Base-by-base conservation (phyloP, 2,888 invertebrate species). In the Marronus borbonicus region DNA sequence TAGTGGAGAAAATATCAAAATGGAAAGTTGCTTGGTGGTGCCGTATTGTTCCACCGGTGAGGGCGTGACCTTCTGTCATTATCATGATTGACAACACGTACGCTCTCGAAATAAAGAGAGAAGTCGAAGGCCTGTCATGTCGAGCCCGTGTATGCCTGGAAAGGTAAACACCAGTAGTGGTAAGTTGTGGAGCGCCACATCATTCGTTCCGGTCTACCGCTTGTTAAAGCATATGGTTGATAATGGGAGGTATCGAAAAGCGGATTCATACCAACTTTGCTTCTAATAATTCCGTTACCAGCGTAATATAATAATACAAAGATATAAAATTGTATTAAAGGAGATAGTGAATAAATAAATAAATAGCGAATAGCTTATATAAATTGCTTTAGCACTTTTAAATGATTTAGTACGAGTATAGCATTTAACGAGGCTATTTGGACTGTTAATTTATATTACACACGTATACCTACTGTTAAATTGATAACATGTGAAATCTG, bases 31-130 rank as follows among this genome's bases (percentile, higher is more conserved):
- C 31, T 3, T 12, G 8, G 5, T 44, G 39, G 44, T 24, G 39
- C n/a, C 12, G 39, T 49, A 12, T 66, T 66, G 62, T 28, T 31
- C 28, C 44, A 2, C 44, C 31, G 14, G 5, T 52, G 52, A 52
- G 31, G 69, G 69, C 69, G 69, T 69, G 69, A 64, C n/a, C 69
- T 24, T 28, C 36, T 69, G 52, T 69, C 69, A 69, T 52, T 69
- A 69, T 69, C 52, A 52, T 69, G 52, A 69, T 44, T 44, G 69
- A 50, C 69, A 69, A 31, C 52, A 12, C 28, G 52, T 69, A 69
- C 24, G 39, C 52, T 65, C 44, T 60, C 49, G 17, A 66, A 66
- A 49, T 49, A 66, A 7, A 49, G 17, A 39, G n/a, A 20, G 20
- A 66, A 12, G 49, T 49, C 12, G 49, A 66, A 66, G 44, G 44